Evolutionary conservation across 2,797 vertebrate genomes (phyloP).

Genomic region (Scolopax rusticola): DNA sequence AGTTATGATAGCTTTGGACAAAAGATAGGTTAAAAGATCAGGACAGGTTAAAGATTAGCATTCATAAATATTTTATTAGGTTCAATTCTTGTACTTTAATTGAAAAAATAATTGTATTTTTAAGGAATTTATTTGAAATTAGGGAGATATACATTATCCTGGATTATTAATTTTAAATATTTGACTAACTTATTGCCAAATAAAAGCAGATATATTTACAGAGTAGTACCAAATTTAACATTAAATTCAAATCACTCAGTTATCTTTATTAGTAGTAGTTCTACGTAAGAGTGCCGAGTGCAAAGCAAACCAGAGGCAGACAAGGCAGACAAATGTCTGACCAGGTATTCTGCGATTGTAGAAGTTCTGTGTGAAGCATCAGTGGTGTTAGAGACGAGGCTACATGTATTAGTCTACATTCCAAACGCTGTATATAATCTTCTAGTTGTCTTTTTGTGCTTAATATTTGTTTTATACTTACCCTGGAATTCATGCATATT

Average conservation of each 20-base stretch:
- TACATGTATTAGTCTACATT: not conserved
- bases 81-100: not conserved
- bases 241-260: not conserved
- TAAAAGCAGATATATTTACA: not conserved
- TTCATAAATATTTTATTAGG: not conserved
- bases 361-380: not conserved
- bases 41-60: not conserved
- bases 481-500: not conserved
- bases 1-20: not conserved
- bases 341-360: not conserved
- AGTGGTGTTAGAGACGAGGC: not conserved
- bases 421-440: not conserved
- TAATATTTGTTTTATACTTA: not conserved
- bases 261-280: slow-evolving; percentile 16
- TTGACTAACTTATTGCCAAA: slow-evolving; percentile 14
- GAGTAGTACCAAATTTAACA: not conserved
- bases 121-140: slow-evolving; percentile 1
- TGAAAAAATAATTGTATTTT: slow-evolving; percentile 1
- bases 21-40: not conserved
- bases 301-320: not conserved
- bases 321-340: not conserved
- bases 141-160: not conserved
- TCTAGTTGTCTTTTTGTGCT: not conserved
- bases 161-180: not conserved
- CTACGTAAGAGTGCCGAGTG: not conserved